Percentiles rank a stretch among this genome's conserved stretches.
phyloP scores from a whole-genome alignment of 2,888 invertebrate species.

The Aethes cnicana region DNA sequence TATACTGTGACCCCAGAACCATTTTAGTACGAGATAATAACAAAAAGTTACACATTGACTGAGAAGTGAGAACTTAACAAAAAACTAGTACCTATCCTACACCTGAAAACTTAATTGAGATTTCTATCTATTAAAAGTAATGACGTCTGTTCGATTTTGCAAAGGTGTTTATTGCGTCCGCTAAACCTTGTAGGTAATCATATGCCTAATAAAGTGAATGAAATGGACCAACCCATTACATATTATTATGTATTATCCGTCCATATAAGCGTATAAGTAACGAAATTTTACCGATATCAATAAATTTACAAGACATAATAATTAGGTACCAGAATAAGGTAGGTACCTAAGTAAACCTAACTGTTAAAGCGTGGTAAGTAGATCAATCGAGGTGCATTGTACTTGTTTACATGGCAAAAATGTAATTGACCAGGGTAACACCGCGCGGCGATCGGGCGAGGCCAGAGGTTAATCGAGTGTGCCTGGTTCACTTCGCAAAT shows the following conservation, averaged over 20 bases:
- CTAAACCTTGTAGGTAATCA: too few species aligned
- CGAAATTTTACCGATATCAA: too few species aligned
- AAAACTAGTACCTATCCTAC: constrained; percentile 2
- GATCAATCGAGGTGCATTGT: constrained; percentile 57
- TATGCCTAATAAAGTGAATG: too few species aligned
- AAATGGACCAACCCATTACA: too few species aligned
- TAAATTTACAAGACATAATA: too few species aligned
- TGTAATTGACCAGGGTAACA: constrained; percentile 37
- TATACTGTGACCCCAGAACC: constrained; percentile 48
- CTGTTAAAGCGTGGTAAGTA: constrained; percentile 33
- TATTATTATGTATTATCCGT: too few species aligned
- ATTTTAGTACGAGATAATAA: constrained; percentile 53
- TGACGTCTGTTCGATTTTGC: constrained; percentile 4
- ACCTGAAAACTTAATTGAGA: not conserved
- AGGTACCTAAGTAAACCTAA: too few species aligned
- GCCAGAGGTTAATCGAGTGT: constrained; percentile 72
- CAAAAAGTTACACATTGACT: constrained; percentile 51
- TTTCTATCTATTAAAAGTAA: constrained; percentile 9
- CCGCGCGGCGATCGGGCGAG: constrained; percentile 36
- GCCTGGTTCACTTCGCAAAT: constrained; percentile 40
- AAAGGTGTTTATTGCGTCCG: too few species aligned
- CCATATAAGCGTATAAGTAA: too few species aligned
- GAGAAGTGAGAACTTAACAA: constrained; percentile 42
- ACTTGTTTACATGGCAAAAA: constrained; percentile 51
- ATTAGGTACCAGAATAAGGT: too few species aligned